Percentiles rank a stretch among this genome's conserved stretches.
Evolutionary conservation across 2,888 invertebrate genomes (phyloP).

Genomic region (Acanthopleura granulata): DNA sequence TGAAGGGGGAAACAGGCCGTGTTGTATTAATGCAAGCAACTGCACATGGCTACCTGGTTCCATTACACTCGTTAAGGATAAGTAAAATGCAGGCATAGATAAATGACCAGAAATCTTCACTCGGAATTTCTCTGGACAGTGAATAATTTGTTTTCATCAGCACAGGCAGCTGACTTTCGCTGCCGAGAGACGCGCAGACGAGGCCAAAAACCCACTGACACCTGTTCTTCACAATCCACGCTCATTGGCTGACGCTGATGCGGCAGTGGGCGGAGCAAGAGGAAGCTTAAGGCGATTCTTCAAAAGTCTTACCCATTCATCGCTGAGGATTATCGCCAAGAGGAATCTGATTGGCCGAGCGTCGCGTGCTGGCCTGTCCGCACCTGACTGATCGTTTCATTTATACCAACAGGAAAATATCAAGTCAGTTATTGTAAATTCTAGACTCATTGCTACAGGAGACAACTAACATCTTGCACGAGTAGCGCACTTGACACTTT

Average conservation of each 20-base stretch:
- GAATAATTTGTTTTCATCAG: slow-evolving; percentile 7
- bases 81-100: no score
- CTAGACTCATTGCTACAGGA: no score
- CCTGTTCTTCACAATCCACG: neutral
- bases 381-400: slow-evolving; percentile 18
- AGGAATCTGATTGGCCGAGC: neutral
- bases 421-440: slow-evolving; percentile 11
- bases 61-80: no score
- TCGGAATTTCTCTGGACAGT: neutral
- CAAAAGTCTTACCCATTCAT: neutral
- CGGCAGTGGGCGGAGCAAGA: neutral
- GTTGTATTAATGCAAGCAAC: no score
- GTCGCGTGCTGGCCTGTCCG: slow-evolving; percentile 3
- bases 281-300: neutral
- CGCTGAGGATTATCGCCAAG: neutral
- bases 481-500: no score
- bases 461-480: no score
- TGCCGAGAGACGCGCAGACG: no score
- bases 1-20: no score
- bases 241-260: neutral
- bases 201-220: neutral
- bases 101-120: no score
- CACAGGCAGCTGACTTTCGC: no score
- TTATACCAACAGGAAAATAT: slow-evolving; percentile 16
- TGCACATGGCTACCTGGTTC: no score